Evolutionary conservation across 2,888 invertebrate species (phyloP), one percentile per base, ranked within the genome.

Genomic region (Noctua janthina): DNA sequence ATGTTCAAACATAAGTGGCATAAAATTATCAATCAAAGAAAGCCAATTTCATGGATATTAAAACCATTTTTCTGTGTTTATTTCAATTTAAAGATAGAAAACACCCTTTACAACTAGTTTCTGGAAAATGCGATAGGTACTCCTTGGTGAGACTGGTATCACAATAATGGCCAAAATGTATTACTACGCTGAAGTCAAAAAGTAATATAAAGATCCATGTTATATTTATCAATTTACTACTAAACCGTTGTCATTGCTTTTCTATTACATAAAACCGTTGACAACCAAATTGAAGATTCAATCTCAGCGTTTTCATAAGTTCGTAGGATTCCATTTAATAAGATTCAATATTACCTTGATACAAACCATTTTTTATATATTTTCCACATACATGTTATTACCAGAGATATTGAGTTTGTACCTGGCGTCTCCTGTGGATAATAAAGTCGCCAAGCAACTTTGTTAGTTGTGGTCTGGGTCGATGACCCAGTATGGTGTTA

Each of bases 341-440:
- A 67, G 29, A 73, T 74, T 43, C 64, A 76, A 79, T 75, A 77
- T 69, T 66, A 59, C 64, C 23, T 64, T 69, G 56, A 74, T 81
- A 74, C n/a, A 74, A 74, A 56, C 39, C 8, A n/a, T 70, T 74
- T 82, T 80, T 74, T 69, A 51, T 80, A 17, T 66, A 56, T 70
- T 74, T 81, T 81, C 49, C 6, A 29, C 39, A 74, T 74, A 78
- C 51, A 68, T 74, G 64, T 83, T 83, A 74, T 78, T 86, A 78
- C 67, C 64, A 43, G 71, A 72, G 51, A 86, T 86, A 84, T 84
- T 87, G 87, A 74, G 83, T 86, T 74, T 4, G 56, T 68, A 72
- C 74, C 62, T 35, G 23, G 17, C 39, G 67, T 73, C 84, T 78
- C 72, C 2, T 15, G 59, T 39, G 78, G 1, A 68, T 72, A 69